Conservation (phyloP, 2,888 invertebrate species). For the Lacanobia oleracea region DNA sequence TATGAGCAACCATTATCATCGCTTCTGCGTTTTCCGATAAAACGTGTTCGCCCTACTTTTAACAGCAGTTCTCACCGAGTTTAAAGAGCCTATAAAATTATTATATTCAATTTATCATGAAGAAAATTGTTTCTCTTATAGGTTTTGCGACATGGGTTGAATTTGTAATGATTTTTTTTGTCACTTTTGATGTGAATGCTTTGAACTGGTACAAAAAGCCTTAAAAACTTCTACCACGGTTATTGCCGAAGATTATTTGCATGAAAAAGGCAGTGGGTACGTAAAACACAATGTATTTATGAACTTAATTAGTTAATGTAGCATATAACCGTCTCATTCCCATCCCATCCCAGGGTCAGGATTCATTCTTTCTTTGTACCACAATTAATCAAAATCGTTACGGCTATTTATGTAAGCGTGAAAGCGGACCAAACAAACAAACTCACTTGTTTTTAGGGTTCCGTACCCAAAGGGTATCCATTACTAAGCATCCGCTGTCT, state of each 20-base stretch:
- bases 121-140: slow-evolving; percentile 67
- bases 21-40: slow-evolving; percentile 87
- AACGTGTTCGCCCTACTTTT: slow-evolving; percentile 87
- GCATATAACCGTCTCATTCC: no score
- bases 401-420: no score
- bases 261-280: background rate
- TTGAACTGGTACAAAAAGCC: background rate
- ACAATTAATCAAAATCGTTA: no score
- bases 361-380: no score
- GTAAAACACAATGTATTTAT: no score
- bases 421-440: no score
- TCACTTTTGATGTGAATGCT: slow-evolving; percentile 7
- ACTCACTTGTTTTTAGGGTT: no score
- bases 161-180: slow-evolving; percentile 28
- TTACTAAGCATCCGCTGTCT: no score
- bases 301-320: background rate
- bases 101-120: slow-evolving; percentile 82
- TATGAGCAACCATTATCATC: slow-evolving; percentile 89
- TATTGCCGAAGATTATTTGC: background rate
- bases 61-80: slow-evolving; percentile 83
- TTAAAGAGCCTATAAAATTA: slow-evolving; percentile 84
- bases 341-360: no score
- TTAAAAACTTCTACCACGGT: background rate
- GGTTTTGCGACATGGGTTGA: slow-evolving; percentile 50
- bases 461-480: no score